Percentiles rank a stretch among this genome's conserved stretches.
Evolutionary conservation across 2,797 vertebrate species (phyloP).

Genomic region (Melopsittacus undulatus): DNA sequence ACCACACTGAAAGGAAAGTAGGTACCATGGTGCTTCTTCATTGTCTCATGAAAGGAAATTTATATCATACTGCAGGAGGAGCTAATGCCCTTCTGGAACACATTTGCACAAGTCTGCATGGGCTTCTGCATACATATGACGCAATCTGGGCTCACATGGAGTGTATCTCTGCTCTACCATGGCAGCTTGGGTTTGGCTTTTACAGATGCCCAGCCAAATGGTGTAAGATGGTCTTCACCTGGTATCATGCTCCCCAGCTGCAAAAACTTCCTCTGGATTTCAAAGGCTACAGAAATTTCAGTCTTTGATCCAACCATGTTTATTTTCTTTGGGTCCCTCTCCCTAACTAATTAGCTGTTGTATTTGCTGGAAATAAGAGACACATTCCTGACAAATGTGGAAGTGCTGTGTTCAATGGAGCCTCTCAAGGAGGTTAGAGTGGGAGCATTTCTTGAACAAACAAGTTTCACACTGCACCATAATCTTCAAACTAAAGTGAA

Average conservation of each 20-base stretch:
- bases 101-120: background rate
- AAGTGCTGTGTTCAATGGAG: background rate
- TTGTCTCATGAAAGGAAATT: background rate
- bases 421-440: background rate
- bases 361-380: conserved; percentile 52
- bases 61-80: background rate
- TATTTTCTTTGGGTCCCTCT: conserved; percentile 46
- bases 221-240: background rate
- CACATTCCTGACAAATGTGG: background rate
- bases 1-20: background rate
- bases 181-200: background rate
- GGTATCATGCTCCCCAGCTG: background rate
- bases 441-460: conserved; percentile 18
- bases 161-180: background rate
- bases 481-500: background rate
- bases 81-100: background rate
- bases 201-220: accelerated
- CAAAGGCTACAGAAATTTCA: background rate
- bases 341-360: conserved; percentile 17
- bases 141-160: background rate
- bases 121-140: background rate
- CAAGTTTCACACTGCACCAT: background rate
- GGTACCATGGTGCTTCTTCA: background rate
- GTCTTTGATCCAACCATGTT: background rate
- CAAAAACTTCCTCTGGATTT: background rate